A percentile compares a stretch with the other conserved stretches of the same genome.
Evolutionary conservation across 2,113 vertebrate species (phyloP).

Genomic region (Chloropsis hardwickii): DNA sequence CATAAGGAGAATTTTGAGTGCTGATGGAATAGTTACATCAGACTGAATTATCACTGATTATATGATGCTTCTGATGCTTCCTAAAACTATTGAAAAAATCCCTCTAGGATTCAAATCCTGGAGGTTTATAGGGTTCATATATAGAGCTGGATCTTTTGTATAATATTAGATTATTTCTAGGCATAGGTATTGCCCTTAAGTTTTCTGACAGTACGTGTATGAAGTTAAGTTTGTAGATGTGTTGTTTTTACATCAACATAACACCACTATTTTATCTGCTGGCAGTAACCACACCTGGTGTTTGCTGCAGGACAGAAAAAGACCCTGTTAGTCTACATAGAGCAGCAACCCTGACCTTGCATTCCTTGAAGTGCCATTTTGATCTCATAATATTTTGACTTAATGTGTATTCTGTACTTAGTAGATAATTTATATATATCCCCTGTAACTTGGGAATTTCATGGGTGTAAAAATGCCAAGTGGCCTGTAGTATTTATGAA

Average conservation of each 20-base stretch:
- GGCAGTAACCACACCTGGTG: neutral
- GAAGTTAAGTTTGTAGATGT: neutral
- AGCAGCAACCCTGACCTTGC: neutral
- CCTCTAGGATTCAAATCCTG: neutral
- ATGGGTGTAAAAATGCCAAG: neutral
- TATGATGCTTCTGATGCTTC: neutral
- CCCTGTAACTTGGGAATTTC: neutral
- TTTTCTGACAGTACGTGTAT: accelerated
- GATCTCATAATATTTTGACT: neutral
- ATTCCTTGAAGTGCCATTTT: neutral
- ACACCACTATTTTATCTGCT: neutral
- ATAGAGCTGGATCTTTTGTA: neutral
- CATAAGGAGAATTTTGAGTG: neutral
- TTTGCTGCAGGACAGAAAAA: neutral
- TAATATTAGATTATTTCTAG: neutral
- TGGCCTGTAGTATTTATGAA: neutral
- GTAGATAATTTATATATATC: neutral
- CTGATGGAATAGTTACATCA: neutral
- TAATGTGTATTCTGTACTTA: neutral
- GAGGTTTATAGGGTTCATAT: neutral
- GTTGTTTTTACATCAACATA: neutral
- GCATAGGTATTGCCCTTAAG: neutral
- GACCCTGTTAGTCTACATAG: neutral
- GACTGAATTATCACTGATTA: neutral
- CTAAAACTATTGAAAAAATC: neutral